phyloP scores from a whole-genome alignment of 2,888 invertebrate genomes.

The Ectobius pallidus region DNA sequence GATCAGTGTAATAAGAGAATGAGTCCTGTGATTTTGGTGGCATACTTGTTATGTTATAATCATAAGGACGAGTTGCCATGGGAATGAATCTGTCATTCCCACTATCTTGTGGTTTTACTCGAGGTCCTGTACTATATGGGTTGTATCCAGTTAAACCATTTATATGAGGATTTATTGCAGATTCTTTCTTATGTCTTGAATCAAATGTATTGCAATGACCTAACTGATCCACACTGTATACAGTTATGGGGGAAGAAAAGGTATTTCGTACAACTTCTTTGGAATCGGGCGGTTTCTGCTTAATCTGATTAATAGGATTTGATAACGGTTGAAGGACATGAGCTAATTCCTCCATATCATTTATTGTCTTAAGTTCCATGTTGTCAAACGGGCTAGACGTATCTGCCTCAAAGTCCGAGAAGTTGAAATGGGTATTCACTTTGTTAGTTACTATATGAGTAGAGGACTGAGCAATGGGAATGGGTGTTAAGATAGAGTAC shows the following conservation, averaged over 20 bases:
- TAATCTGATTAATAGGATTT: constrained; percentile 17
- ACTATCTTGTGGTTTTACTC: constrained; percentile 19
- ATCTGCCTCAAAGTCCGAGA: constrained; percentile 89
- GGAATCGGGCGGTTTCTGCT: constrained; percentile 9
- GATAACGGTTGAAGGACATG: constrained; percentile 62
- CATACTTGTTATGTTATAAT: neutral
- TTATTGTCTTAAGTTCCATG: constrained; percentile 88
- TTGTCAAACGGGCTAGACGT: constrained; percentile 93
- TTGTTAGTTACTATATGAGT: constrained; percentile 7
- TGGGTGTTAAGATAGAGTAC: constrained; percentile 43
- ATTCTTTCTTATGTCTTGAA: constrained; percentile 24
- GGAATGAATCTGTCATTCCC: constrained; percentile 16
- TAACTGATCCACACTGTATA: constrained; percentile 21
- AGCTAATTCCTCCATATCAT: constrained; percentile 89
- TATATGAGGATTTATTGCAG: constrained; percentile 24
- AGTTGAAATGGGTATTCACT: constrained; percentile 48
- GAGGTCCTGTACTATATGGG: constrained; percentile 36
- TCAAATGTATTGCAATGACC: constrained; percentile 21
- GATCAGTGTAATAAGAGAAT: neutral
- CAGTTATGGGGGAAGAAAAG: neutral
- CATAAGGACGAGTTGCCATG: neutral
- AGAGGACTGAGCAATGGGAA: constrained; percentile 38
- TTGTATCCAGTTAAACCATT: constrained; percentile 39
- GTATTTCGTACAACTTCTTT: neutral
- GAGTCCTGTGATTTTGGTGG: constrained; percentile 2